phyloP scores from a whole-genome alignment of 2,888 invertebrate species.

The Fragum fragum region DNA sequence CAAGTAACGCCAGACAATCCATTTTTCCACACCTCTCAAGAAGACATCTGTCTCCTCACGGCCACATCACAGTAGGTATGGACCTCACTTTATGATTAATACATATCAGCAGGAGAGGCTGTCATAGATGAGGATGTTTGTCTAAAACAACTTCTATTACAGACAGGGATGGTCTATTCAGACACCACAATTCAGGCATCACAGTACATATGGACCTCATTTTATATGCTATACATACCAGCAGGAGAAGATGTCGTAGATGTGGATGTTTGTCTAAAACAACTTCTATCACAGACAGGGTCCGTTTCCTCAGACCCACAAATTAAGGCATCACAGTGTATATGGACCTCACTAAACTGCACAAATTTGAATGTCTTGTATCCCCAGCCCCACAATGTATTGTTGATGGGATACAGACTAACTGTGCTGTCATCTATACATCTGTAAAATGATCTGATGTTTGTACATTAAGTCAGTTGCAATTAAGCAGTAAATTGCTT shows the following conservation, averaged over 20 bases:
- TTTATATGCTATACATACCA: too few species aligned
- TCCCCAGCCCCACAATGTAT: conserved; percentile 76
- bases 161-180: conserved; percentile 72
- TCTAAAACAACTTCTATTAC: conserved; percentile 77
- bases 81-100: too few species aligned
- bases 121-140: conserved; percentile 62
- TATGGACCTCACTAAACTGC: conserved; percentile 67
- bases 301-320: conserved; percentile 75
- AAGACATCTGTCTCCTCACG: too few species aligned
- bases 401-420: conserved; percentile 75
- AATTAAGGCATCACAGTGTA: conserved; percentile 82
- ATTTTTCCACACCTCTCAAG: too few species aligned
- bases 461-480: too few species aligned
- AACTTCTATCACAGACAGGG: conserved; percentile 77
- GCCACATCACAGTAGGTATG: too few species aligned
- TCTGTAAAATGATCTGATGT: too few species aligned
- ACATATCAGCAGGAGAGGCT: background rate
- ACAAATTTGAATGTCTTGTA: conserved; percentile 81
- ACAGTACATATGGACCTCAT: too few species aligned
- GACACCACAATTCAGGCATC: conserved; percentile 78
- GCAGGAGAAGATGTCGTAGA: conserved; percentile 23
- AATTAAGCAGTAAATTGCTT: too few species aligned
- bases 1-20: too few species aligned
- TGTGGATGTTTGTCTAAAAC: conserved; percentile 69
- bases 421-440: conserved; percentile 76